Conservation (phyloP, 2,888 invertebrate genomes). For the Philopedon plagiatum region DNA sequence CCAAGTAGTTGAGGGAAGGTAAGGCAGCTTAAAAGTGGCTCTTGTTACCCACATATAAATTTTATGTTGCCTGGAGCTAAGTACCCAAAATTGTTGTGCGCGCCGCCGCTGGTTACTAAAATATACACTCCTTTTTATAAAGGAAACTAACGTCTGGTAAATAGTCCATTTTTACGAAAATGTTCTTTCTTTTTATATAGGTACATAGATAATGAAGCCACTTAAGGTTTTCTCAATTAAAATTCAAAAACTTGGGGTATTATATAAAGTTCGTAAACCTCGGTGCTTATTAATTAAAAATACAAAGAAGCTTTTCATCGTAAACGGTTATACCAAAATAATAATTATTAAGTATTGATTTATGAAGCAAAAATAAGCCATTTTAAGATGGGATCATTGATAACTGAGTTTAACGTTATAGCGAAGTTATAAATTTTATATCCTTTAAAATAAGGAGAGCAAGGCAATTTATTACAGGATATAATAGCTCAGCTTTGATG, state of each 20-base stretch:
- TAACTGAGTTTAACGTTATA: not conserved
- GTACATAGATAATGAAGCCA: constrained; percentile 17
- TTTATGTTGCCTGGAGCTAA: too few relatives aligned
- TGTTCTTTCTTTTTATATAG: not conserved
- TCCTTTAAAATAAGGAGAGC: not conserved
- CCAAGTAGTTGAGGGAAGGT: too few relatives aligned
- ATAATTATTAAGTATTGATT: constrained; percentile 1
- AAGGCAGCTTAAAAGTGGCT: too few relatives aligned
- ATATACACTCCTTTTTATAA: too few relatives aligned
- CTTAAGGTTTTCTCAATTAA: constrained; percentile 9
- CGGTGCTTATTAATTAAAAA: not conserved
- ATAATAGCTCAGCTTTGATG: not conserved
- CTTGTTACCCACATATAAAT: too few relatives aligned
- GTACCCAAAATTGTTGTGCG: too few relatives aligned
- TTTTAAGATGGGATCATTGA: not conserved
- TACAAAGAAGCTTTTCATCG: not conserved
- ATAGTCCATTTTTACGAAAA: not conserved
- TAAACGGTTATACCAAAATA: not conserved
- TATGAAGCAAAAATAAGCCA: not conserved
- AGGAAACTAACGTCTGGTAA: not conserved
- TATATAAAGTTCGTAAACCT: not conserved
- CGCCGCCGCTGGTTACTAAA: too few relatives aligned
- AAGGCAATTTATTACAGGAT: constrained; percentile 4
- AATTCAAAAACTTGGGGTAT: constrained; percentile 11
- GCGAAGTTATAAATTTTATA: not conserved